Conservation (phyloP, 2,797 vertebrate genomes). For the Sebastes steindachneri region DNA sequence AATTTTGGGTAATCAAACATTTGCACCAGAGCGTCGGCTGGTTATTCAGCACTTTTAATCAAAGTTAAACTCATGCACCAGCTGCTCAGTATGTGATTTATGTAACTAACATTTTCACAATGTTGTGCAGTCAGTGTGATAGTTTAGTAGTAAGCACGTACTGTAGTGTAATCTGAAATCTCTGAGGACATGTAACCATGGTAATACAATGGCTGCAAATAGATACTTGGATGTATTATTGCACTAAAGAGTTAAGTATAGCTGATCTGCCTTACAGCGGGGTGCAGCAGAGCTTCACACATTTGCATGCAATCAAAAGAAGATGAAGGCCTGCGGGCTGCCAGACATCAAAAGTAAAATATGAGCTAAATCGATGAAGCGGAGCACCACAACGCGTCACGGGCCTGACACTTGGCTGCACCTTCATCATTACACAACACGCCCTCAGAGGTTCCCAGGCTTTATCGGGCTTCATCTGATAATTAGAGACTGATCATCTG, state of each 20-base stretch:
- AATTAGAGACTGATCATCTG: constrained; percentile 59
- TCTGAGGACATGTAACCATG: not conserved
- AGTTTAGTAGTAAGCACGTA: not conserved
- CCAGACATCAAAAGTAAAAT: constrained; percentile 16
- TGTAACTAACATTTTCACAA: not conserved
- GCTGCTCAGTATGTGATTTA: not conserved
- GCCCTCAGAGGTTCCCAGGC: constrained; percentile 54
- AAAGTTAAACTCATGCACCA: not conserved
- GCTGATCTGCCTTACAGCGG: not conserved
- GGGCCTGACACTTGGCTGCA: constrained; percentile 39
- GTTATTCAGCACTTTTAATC: not conserved
- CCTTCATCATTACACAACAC: constrained; percentile 64
- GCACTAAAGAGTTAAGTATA: not conserved
- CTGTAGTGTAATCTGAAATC: not conserved
- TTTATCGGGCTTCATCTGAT: constrained; percentile 56
- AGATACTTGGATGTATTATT: not conserved
- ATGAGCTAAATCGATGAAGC: constrained; percentile 25
- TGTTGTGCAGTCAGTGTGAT: not conserved
- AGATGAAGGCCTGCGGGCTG: constrained; percentile 2
- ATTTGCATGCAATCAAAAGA: constrained; percentile 23
- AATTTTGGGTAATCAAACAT: constrained; percentile 8
- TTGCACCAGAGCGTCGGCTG: not conserved
- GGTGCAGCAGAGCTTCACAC: not conserved
- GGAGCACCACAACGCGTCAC: constrained; percentile 7
- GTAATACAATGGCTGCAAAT: not conserved